Percentiles rank a stretch among this genome's conserved stretches.
phyloP scores from a whole-genome alignment of 2,888 invertebrate species.

The Eupithecia insigniata region DNA sequence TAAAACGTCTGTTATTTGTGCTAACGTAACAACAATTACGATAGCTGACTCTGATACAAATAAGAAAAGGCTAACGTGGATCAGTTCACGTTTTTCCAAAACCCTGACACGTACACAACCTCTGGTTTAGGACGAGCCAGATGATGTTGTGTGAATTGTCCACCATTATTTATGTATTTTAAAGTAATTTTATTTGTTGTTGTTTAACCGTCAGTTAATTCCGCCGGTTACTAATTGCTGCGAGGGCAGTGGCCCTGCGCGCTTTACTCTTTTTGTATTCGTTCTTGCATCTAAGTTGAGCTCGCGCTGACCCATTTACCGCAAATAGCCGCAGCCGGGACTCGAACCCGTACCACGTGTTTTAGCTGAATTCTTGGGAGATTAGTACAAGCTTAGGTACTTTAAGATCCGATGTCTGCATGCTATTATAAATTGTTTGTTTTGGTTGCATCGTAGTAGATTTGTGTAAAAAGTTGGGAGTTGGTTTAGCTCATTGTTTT shows the following conservation, averaged over 20 bases:
- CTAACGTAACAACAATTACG: too few relatives aligned
- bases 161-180: not conserved
- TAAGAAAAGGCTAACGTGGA: not conserved
- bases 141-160: not conserved
- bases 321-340: slow-evolving; percentile 78
- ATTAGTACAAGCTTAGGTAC: slow-evolving; percentile 40
- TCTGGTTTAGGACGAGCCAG: not conserved
- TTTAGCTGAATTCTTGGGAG: slow-evolving; percentile 43
- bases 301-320: slow-evolving; percentile 80
- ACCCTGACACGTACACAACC: not conserved
- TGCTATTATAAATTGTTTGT: slow-evolving; percentile 18
- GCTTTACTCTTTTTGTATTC: slow-evolving; percentile 84
- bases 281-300: slow-evolving; percentile 82
- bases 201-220: not conserved
- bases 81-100: not conserved
- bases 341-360: slow-evolving; percentile 68
- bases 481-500: not conserved
- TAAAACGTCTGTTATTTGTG: too few relatives aligned
- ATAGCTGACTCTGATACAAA: too few relatives aligned
- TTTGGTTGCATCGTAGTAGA: slow-evolving; percentile 2
- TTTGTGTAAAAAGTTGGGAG: not conserved
- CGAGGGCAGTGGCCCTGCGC: slow-evolving; percentile 51
- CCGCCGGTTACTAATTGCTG: slow-evolving; percentile 15
- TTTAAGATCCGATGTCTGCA: slow-evolving; percentile 16
- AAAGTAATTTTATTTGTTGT: not conserved